Base-by-base conservation (phyloP, 2,888 invertebrate species). In the Entomobrya proxima region DNA sequence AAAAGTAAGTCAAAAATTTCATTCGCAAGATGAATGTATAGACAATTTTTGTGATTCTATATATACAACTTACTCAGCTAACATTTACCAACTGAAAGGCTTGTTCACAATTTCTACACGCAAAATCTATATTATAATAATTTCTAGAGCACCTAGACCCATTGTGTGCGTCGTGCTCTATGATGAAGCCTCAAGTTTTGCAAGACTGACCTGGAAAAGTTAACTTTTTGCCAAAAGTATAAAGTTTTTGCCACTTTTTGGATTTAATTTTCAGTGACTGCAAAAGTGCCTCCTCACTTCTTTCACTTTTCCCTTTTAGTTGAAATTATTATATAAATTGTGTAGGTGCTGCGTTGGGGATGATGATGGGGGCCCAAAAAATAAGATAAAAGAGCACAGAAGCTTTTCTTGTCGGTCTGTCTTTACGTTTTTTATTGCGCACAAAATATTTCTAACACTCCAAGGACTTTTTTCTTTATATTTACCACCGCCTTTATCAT, bases 221-320 rank as follows among this genome's bases (percentile, higher is more conserved):
- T 61, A 61, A 30, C 61, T 40, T 58, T 30, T 37, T 55, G 61
- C 21, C 40, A 61, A 61, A 77, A 44, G 79, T 37, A 35, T 35
- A 50, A 79, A 78, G 64, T 79, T 79, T 74, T 40, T 24, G 15
- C 67, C 64, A 64, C 64, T 78, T 47, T 78, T 61, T 67, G 37
- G 50, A 79, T 79, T 79, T 79, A 79, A 79, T 79, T 79, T 79
- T 79, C 37, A 50, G 21, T 13, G 47, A 77, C 37, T 76, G 58
- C 40, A 55, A 58, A 76, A 76, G 58, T 27, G 24, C 52, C n/a
- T 32, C 61, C 15, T 61, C 61, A 61, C 32, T 61, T 32, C 61
- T 32, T 61, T 32, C 32, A 32, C 61, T 32, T 61, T 32, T 61
- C 32, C n/a, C n/a, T 55, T 58, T 61, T 32, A 61, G 6, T 61